phyloP scores from a whole-genome alignment of 2,797 vertebrate genomes.

The Scomberomorus guttatus region DNA sequence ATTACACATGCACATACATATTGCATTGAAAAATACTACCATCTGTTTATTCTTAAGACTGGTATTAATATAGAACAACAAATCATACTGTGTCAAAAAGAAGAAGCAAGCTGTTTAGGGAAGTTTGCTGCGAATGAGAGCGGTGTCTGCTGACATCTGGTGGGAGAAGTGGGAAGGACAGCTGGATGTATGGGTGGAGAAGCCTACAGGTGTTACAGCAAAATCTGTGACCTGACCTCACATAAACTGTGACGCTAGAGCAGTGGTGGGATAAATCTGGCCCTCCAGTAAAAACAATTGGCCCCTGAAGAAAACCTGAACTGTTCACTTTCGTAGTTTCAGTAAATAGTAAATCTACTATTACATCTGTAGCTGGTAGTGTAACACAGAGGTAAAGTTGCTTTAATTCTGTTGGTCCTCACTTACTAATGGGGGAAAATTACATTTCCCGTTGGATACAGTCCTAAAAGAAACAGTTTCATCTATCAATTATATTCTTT shows the following conservation, averaged over 20 bases:
- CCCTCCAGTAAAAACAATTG: no score
- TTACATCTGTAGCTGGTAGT: no score
- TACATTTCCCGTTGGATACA: no score
- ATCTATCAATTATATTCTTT: no score
- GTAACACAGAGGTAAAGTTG: no score
- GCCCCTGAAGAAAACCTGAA: no score
- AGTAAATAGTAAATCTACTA: no score
- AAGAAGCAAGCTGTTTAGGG: not conserved
- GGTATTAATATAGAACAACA: not conserved
- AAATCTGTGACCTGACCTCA: not conserved
- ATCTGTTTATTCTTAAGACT: not conserved
- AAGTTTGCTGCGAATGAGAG: not conserved
- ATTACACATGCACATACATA: not conserved
- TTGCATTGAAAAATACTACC: not conserved
- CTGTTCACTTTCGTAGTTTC: no score
- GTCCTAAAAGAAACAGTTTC: no score
- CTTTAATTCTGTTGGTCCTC: no score
- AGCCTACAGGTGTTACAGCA: not conserved
- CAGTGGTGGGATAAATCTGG: no score
- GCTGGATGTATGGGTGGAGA: not conserved
- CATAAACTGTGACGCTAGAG: not conserved
- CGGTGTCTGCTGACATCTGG: slow-evolving; percentile 44
- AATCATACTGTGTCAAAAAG: not conserved
- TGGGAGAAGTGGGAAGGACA: slow-evolving; percentile 30
- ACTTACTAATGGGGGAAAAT: no score